phyloP scores from a whole-genome alignment of 1,140 invertebrate species.

The Zaprionus lachaisei region DNA sequence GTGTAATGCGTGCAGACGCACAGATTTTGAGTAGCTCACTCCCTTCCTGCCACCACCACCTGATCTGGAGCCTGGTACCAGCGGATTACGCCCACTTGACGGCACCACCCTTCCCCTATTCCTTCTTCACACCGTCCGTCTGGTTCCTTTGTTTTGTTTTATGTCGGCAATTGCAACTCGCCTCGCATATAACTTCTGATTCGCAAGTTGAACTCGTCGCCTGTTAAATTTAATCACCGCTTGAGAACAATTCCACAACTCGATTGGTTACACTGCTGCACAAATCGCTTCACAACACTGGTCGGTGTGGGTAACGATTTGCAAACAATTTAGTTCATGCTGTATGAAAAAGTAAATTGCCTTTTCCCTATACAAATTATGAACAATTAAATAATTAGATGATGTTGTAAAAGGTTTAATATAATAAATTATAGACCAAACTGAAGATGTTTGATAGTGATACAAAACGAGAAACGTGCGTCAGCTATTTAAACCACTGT shows the following conservation, averaged over 20 bases:
- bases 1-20: constrained; percentile 82
- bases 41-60: not conserved
- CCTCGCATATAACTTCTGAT: constrained; percentile 73
- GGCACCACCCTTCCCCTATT: not conserved
- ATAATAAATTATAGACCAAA: too few relatives aligned
- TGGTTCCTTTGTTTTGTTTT: constrained; percentile 62
- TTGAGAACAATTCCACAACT: constrained; percentile 8
- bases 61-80: constrained; percentile 13
- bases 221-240: constrained; percentile 74
- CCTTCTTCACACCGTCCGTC: constrained; percentile 8
- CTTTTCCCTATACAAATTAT: too few relatives aligned
- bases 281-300: not conserved
- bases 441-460: too few relatives aligned
- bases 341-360: not conserved
- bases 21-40: constrained; percentile 74
- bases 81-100: constrained; percentile 13
- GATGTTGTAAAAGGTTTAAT: too few relatives aligned
- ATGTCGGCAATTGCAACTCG: constrained; percentile 59
- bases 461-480: too few relatives aligned
- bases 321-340: not conserved
- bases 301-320: not conserved
- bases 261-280: constrained; percentile 19
- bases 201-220: constrained; percentile 64
- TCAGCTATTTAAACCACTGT: too few relatives aligned
- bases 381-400: too few relatives aligned